These are phyloP conservation scores for Scrobipalpa costella DNA, from an alignment of 2,888 invertebrate genomes.

Conservation along the genomic window DNA sequence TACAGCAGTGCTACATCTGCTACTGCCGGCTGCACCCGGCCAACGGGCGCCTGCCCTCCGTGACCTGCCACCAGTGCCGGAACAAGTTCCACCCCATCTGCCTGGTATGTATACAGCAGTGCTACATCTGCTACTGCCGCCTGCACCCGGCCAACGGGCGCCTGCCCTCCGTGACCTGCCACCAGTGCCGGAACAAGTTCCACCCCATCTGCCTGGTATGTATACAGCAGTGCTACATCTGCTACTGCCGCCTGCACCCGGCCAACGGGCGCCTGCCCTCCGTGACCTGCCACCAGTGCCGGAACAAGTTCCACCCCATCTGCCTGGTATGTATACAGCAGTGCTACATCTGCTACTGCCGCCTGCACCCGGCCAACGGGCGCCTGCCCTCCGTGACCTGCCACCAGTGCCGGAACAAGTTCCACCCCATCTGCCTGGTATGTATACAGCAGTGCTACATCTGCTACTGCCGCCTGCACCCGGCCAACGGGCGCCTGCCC, in stretches of 20 bases:
- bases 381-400: constrained; percentile 93
- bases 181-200: constrained; percentile 96
- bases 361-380: constrained; percentile 90
- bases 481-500: constrained; percentile 91
- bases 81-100: constrained; percentile 97
- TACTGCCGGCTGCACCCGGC: constrained; percentile 93
- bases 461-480: constrained; percentile 95
- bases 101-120: constrained; percentile 88
- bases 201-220: constrained; percentile 94
- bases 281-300: constrained; percentile 93
- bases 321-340: constrained; percentile 90
- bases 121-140: constrained; percentile 97
- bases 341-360: constrained; percentile 97
- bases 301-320: constrained; percentile 95
- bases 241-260: constrained; percentile 94
- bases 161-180: constrained; percentile 92
- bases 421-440: constrained; percentile 96
- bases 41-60: constrained; percentile 91
- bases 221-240: constrained; percentile 93
- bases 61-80: constrained; percentile 93
- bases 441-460: constrained; percentile 90
- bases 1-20: constrained; percentile 94
- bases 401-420: constrained; percentile 95
- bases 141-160: constrained; percentile 91
- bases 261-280: constrained; percentile 91